Conservation (phyloP, 2,888 invertebrate genomes). For the Monoplex corrugatus region DNA sequence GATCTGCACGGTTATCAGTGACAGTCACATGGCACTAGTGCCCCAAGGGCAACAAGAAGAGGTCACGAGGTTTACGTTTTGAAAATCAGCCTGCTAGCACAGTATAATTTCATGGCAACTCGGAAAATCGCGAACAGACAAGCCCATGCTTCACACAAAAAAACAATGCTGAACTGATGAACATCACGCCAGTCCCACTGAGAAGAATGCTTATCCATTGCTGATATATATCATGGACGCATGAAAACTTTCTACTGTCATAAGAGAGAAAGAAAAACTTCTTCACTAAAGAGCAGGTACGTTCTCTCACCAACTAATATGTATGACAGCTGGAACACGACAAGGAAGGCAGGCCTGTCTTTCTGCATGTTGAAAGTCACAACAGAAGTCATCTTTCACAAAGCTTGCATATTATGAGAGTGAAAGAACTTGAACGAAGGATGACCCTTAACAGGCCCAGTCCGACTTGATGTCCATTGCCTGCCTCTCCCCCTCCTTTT, state of each 20-base stretch:
- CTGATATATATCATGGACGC: neutral
- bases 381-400: neutral
- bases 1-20: slow-evolving; percentile 27
- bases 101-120: no score
- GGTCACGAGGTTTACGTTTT: no score
- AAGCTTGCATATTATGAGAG: neutral
- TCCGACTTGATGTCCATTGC: slow-evolving; percentile 1
- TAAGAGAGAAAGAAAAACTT: neutral
- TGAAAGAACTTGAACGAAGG: slow-evolving; percentile 2
- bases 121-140: neutral
- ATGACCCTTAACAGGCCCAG: neutral
- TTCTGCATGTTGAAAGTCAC: neutral
- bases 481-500: slow-evolving; percentile 32
- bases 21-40: slow-evolving; percentile 5
- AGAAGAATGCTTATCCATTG: neutral
- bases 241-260: neutral
- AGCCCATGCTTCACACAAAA: neutral
- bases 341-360: neutral
- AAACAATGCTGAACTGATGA: neutral
- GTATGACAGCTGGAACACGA: neutral
- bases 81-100: no score
- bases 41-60: neutral
- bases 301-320: neutral
- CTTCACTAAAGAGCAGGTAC: neutral
- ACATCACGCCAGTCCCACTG: neutral